phyloP scores from a whole-genome alignment of 2,113 vertebrate genomes.

The Ptilonorhynchus violaceus region DNA sequence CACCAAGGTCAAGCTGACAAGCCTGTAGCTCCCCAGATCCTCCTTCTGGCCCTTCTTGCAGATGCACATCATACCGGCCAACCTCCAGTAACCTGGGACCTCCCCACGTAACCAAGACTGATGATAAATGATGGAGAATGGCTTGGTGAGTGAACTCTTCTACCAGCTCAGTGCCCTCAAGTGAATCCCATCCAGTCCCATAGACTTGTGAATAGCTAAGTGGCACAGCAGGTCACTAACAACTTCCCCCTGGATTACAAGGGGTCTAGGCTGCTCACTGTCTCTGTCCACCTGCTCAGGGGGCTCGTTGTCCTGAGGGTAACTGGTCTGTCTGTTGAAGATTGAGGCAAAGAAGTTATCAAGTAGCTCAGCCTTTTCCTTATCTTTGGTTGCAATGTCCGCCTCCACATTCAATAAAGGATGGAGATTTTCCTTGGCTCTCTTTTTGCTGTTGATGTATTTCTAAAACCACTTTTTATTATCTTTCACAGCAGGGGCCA shows the following conservation, averaged over 20 bases:
- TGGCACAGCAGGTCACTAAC: neutral
- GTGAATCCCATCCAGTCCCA: neutral
- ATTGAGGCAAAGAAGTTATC: neutral
- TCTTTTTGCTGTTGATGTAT: neutral
- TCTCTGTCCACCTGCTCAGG: neutral
- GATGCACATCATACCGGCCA: too few relatives aligned
- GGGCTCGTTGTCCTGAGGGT: neutral
- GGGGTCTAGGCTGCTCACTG: neutral
- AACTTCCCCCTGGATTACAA: neutral
- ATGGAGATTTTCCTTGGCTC: neutral
- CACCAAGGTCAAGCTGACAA: neutral
- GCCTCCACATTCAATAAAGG: neutral
- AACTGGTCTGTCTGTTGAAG: neutral
- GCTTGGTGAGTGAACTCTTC: neutral
- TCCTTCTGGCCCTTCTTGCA: neutral
- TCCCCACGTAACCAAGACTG: neutral
- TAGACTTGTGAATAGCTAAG: neutral
- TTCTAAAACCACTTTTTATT: neutral
- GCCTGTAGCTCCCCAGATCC: neutral
- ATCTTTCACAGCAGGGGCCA: neutral
- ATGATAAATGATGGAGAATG: neutral
- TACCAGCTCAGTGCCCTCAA: neutral
- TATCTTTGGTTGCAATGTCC: neutral
- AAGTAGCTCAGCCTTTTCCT: neutral
- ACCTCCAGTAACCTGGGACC: neutral